A percentile compares a stretch with the other conserved stretches of the same genome.
Conservation (phyloP, 2,888 invertebrate species). For the Aquatica leii region DNA sequence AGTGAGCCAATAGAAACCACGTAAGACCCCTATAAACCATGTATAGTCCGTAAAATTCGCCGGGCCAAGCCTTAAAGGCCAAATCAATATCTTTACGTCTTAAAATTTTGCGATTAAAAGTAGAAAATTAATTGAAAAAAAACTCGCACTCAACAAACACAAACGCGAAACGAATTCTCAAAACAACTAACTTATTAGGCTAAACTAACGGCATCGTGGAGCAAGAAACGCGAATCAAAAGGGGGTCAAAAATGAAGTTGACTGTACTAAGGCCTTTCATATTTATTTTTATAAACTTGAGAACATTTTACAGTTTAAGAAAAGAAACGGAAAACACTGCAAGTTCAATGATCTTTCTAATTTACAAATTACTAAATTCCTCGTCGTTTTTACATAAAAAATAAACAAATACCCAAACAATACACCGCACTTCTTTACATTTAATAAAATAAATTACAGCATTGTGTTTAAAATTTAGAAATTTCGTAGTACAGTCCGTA, state of each 20-base stretch:
- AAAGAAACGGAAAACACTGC: slow-evolving; percentile 58
- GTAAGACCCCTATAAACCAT: slow-evolving; percentile 62
- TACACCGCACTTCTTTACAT: background rate
- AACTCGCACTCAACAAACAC: slow-evolving; percentile 40
- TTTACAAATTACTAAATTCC: slow-evolving; percentile 22
- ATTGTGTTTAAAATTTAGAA: slow-evolving; percentile 25
- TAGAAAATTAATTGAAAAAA: slow-evolving; percentile 38
- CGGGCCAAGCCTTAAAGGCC: slow-evolving; percentile 62
- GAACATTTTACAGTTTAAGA: slow-evolving; percentile 57
- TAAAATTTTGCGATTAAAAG: slow-evolving; percentile 57
- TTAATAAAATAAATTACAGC: slow-evolving; percentile 21
- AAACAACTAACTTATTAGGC: slow-evolving; percentile 50
- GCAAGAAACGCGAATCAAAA: slow-evolving; percentile 57
- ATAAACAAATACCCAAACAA: slow-evolving; percentile 9
- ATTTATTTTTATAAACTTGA: slow-evolving; percentile 61
- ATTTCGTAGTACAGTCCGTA: slow-evolving; percentile 28
- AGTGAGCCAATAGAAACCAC: slow-evolving; percentile 63
- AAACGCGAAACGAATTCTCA: slow-evolving; percentile 38
- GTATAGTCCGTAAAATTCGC: slow-evolving; percentile 61
- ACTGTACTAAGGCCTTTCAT: slow-evolving; percentile 59
- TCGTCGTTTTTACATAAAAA: slow-evolving; percentile 18
- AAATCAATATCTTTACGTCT: slow-evolving; percentile 62
- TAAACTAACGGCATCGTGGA: slow-evolving; percentile 57
- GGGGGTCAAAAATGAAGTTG: slow-evolving; percentile 60
- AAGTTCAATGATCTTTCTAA: slow-evolving; percentile 56